Percentiles rank a stretch among this genome's conserved stretches.
Conservation (phyloP, 2,888 invertebrate species). For the Eugnorisma glareosa region DNA sequence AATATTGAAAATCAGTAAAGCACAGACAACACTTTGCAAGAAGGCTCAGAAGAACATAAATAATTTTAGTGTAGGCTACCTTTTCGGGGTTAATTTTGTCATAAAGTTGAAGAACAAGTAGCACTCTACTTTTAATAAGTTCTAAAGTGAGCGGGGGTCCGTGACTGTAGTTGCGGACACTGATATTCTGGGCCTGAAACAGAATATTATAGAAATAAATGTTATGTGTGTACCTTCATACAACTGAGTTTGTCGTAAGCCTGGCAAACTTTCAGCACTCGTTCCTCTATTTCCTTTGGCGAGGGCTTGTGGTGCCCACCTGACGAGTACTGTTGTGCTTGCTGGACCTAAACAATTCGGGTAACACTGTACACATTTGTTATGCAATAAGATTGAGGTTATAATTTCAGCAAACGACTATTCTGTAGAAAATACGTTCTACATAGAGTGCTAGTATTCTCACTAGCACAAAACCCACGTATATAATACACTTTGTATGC, state of each 20-base stretch:
- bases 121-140: constrained; percentile 96
- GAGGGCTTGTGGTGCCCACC: constrained; percentile 88
- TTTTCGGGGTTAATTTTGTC: constrained; percentile 98
- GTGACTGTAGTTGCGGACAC: constrained; percentile 93
- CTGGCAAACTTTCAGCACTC: constrained; percentile 96
- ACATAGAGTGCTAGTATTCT: neutral
- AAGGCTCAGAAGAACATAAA: constrained; percentile 28
- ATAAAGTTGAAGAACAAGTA: constrained; percentile 98
- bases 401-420: constrained; percentile 67
- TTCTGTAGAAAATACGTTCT: neutral
- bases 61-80: constrained; percentile 91
- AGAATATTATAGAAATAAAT: constrained; percentile 81
- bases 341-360: constrained; percentile 87
- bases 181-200: constrained; percentile 92
- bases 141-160: constrained; percentile 95
- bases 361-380: constrained; percentile 85
- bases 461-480: neutral
- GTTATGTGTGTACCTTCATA: constrained; percentile 93
- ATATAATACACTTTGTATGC: constrained; percentile 14
- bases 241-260: constrained; percentile 97
- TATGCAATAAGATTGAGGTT: constrained; percentile 90
- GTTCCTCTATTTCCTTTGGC: constrained; percentile 93
- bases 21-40: constrained; percentile 23
- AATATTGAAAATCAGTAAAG: constrained; percentile 19
- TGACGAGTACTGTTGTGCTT: constrained; percentile 80